Conservation (phyloP, 2,888 invertebrate genomes). For the Epirrhoe tristata region DNA sequence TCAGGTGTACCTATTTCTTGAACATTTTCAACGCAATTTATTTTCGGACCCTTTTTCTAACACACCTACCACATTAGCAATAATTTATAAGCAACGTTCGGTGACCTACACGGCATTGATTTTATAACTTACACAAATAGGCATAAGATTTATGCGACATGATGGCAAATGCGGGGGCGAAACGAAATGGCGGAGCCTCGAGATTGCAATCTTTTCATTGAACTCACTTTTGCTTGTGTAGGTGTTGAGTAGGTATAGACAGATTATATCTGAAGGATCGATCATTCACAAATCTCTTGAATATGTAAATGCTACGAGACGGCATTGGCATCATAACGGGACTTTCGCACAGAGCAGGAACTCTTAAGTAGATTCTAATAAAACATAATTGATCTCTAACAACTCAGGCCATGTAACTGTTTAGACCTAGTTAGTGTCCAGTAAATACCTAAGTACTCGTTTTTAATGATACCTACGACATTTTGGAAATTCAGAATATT, state of each 20-base stretch:
- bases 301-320: constrained; percentile 32
- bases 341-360: constrained; percentile 21
- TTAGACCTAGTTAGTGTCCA: background rate
- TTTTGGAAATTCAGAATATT: too few species aligned
- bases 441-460: background rate
- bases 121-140: constrained; percentile 22
- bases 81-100: constrained; percentile 3
- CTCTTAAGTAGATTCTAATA: constrained; percentile 1
- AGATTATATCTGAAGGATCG: constrained; percentile 33
- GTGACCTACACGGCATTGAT: constrained; percentile 10
- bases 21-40: background rate
- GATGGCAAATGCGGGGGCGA: constrained; percentile 71
- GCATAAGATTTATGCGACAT: constrained; percentile 56
- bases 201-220: constrained; percentile 74
- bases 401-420: constrained; percentile 16
- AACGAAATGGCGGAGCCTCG: constrained; percentile 68
- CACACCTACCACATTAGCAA: background rate
- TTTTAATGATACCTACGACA: background rate
- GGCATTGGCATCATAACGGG: constrained; percentile 30
- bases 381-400: constrained; percentile 21
- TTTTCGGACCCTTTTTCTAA: background rate
- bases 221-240: constrained; percentile 64
- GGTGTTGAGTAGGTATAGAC: constrained; percentile 47
- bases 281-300: constrained; percentile 40
- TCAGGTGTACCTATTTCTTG: background rate